phyloP scores from a whole-genome alignment of 2,797 vertebrate species.

The Ceyx erithaca region DNA sequence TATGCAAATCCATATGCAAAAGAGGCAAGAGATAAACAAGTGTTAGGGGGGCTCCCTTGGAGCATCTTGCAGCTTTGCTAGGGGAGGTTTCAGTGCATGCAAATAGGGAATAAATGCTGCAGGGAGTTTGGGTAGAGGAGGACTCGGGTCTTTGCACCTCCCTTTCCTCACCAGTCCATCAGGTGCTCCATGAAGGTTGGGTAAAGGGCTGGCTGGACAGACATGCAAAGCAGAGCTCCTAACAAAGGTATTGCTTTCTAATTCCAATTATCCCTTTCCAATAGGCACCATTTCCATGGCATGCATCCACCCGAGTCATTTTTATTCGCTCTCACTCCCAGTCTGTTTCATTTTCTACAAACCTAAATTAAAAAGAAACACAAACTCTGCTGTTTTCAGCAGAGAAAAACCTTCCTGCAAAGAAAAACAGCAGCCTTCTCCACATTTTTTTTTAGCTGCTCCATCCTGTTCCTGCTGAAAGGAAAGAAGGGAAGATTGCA shows the following conservation, averaged over 20 bases:
- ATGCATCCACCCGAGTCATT: not conserved
- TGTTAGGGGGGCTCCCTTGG: not conserved
- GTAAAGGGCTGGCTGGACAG: not conserved
- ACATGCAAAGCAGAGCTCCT: not conserved
- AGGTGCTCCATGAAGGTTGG: not conserved
- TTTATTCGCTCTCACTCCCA: not conserved
- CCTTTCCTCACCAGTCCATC: not conserved
- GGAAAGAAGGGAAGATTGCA: not conserved
- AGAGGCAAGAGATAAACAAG: slow-evolving; percentile 26
- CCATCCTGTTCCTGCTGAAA: not conserved
- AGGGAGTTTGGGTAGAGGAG: not conserved
- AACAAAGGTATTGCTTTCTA: not conserved
- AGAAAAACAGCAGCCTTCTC: not conserved
- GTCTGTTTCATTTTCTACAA: not conserved
- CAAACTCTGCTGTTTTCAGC: not conserved
- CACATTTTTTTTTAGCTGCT: not conserved
- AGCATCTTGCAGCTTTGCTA: not conserved
- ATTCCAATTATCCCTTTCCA: not conserved
- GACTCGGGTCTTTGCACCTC: not conserved
- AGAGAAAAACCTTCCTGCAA: not conserved
- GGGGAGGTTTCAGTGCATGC: not conserved
- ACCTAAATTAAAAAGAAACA: not conserved
- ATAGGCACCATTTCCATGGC: not conserved
- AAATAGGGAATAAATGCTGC: not conserved
- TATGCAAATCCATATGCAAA: not conserved